Conservation (phyloP, 2,113 vertebrate species). For the Chaetorhynchus papuensis region DNA sequence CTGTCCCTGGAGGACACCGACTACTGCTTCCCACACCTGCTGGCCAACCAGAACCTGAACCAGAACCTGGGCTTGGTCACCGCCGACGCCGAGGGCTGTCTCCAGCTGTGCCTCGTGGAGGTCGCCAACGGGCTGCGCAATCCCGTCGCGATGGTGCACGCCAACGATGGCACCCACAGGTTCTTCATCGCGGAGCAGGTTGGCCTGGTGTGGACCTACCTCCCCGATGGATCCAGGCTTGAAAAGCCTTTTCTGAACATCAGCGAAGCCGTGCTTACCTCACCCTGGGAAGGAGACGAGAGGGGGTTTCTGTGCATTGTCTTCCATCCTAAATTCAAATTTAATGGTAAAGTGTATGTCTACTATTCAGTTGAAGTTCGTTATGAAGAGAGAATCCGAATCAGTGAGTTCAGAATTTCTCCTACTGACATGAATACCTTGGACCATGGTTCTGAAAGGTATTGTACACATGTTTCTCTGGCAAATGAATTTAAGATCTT, state of each 20-base stretch:
- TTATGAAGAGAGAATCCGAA: conserved; percentile 86
- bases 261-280: conserved; percentile 85
- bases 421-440: conserved; percentile 82
- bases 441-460: conserved; percentile 93
- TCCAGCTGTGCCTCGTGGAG: conserved; percentile 90
- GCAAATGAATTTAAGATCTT: background rate
- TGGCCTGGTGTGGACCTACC: conserved; percentile 92
- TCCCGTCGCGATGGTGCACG: conserved; percentile 91
- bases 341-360: conserved; percentile 86
- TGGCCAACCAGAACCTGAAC: conserved; percentile 78
- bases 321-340: conserved; percentile 87
- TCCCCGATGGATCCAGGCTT: conserved; percentile 81
- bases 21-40: conserved; percentile 90
- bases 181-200: conserved; percentile 94
- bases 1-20: conserved; percentile 83
- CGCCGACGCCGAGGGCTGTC: conserved; percentile 79
- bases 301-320: conserved; percentile 89
- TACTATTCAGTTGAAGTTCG: conserved; percentile 89
- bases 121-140: conserved; percentile 88
- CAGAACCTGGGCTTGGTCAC: conserved; percentile 83
- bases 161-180: conserved; percentile 88
- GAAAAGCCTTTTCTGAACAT: conserved; percentile 89
- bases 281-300: conserved; percentile 95
- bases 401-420: conserved; percentile 92
- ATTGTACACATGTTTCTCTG: background rate